A percentile compares a stretch with the other conserved stretches of the same genome.
These are phyloP conservation scores for Accipiter cooperii DNA, from an alignment of 2,113 vertebrate genomes.

Conservation along the genomic window DNA sequence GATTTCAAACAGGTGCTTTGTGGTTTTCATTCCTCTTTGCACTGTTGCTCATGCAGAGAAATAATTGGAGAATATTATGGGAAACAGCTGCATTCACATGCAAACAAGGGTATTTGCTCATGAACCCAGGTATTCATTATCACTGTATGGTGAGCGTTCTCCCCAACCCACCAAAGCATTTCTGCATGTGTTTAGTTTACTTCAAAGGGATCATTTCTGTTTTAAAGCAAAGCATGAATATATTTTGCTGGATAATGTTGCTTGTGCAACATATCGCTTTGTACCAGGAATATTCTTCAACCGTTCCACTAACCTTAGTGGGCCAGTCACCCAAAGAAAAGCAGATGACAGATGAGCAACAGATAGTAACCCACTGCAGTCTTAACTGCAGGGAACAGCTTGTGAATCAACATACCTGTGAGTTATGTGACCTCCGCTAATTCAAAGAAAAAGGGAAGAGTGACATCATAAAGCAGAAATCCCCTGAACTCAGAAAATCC, in stretches of 20 bases:
- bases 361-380: neutral
- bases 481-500: neutral
- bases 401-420: neutral
- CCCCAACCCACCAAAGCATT: neutral
- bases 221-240: neutral
- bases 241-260: neutral
- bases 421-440: neutral
- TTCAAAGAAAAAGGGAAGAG: neutral
- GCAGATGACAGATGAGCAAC: neutral
- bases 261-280: neutral
- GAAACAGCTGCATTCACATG: constrained; percentile 8
- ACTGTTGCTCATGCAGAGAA: neutral
- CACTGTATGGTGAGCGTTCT: neutral
- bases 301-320: neutral
- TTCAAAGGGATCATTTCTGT: neutral
- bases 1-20: constrained; percentile 7
- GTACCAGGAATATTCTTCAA: neutral
- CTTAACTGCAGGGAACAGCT: neutral
- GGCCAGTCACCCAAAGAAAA: neutral
- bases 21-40: neutral
- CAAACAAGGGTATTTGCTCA: neutral
- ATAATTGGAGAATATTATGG: constrained; percentile 27
- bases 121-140: neutral
- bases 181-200: neutral
- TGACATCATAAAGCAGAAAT: neutral